Evolutionary conservation across 53 echinoderm and acorn worm genomes (phyloP), one percentile per base, ranked within the genome.

Genomic region (Zoroaster sp.): DNA sequence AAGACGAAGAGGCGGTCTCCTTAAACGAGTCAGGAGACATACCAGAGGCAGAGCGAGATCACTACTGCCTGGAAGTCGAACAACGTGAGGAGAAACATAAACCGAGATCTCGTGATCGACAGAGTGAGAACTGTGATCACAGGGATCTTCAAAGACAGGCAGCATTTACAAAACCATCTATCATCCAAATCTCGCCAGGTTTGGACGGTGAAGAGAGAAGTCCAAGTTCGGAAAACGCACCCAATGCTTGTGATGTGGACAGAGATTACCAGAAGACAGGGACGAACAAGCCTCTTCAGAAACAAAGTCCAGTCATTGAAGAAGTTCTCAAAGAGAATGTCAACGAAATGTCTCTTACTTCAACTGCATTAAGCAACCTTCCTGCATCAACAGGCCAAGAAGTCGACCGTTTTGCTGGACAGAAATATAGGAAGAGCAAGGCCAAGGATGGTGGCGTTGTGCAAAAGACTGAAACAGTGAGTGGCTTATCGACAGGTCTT

Each of bases 11-110:
- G 33, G 14, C 65, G 12, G n/a, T 65, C 17, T 80, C 65, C 40
- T 80, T 31, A 39, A 21, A 21, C 40, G 38, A 83, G n/a, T 34
- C 71, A 14, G 71, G 47, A 35, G 69, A 83, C 17, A 34, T 18
- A 83, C 83, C 70, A n/a, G 47, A 51, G 37, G 83, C 46, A 69
- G 83, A 85, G n/a, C 71, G 36, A 70, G 51, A 71, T 14, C 30
- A 39, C 33, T 37, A 8, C 49, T 47, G 2, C 12, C 33, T 25
- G 34, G 68, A 44, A 18, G 66, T 15, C 32, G 15, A 53, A 17
- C 33, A 14, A 0, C 67, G 34, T 31, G 37, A 37, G 15, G 35
- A 17, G 70, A 70, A 17, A 12, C 4, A 70, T 34, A 10, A 70
- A 17, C 15, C 2, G 18, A 70, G 35, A 70, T 34, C 34, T 14